A percentile compares a stretch with the other conserved stretches of the same genome.
These are phyloP conservation scores for Gastrophryne carolinensis DNA, from an alignment of 2,797 vertebrate species.

Conservation along the genomic window DNA sequence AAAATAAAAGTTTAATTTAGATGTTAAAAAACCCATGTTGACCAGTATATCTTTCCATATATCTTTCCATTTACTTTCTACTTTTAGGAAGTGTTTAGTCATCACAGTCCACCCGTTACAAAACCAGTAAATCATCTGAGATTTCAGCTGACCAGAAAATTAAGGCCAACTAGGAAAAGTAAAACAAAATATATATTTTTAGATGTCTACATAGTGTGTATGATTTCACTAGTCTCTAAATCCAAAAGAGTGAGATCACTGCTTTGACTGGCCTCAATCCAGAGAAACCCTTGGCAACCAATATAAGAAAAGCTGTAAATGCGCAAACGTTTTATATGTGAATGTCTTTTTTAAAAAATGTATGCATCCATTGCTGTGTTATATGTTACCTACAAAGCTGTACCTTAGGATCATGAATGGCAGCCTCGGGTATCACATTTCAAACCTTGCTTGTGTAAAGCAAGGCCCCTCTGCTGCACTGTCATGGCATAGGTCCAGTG, in stretches of 20 bases:
- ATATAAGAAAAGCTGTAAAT: constrained; percentile 1
- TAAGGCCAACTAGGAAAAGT: not conserved
- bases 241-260: constrained; percentile 16
- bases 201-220: not conserved
- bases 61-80: too few species aligned
- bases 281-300: constrained; percentile 5
- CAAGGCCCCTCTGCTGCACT: constrained; percentile 21
- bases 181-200: not conserved
- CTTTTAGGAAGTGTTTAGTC: too few species aligned
- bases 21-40: too few species aligned
- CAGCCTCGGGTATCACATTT: constrained; percentile 15
- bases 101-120: too few species aligned
- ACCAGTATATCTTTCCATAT: too few species aligned
- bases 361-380: not conserved
- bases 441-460: not conserved
- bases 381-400: not conserved
- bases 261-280: constrained; percentile 3
- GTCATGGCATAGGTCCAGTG: constrained; percentile 23
- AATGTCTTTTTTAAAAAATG: not conserved
- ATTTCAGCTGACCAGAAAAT: not conserved
- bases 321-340: not conserved
- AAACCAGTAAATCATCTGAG: not conserved
- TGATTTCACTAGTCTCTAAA: not conserved
- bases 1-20: too few species aligned
- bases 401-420: not conserved